These are phyloP conservation scores for human DNA, from an alignment of 2,113 vertebrate species.

Conservation along the genomic window GRCh38 chr3:6461001-6461500, in stretches of 20 bases:
- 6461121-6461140: neutral
- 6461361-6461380: neutral
- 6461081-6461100: neutral
- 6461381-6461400: neutral
- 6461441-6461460: neutral
- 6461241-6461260: neutral
- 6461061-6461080: neutral
- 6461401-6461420: neutral
- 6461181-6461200: neutral
- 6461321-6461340: too few species aligned
- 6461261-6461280: neutral
- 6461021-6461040: neutral
- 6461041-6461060: neutral
- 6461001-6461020: neutral
- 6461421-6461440: neutral
- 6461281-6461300: neutral
- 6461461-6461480: neutral
- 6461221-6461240: neutral
- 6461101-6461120: neutral
- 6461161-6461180: neutral
- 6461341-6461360: too few species aligned
- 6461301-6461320: neutral
- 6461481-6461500: neutral
- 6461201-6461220: neutral
- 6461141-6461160: neutral